Evolutionary conservation across 2,888 invertebrate genomes (phyloP), one percentile per base, ranked within the genome.

Genomic region (Luperina testacea): DNA sequence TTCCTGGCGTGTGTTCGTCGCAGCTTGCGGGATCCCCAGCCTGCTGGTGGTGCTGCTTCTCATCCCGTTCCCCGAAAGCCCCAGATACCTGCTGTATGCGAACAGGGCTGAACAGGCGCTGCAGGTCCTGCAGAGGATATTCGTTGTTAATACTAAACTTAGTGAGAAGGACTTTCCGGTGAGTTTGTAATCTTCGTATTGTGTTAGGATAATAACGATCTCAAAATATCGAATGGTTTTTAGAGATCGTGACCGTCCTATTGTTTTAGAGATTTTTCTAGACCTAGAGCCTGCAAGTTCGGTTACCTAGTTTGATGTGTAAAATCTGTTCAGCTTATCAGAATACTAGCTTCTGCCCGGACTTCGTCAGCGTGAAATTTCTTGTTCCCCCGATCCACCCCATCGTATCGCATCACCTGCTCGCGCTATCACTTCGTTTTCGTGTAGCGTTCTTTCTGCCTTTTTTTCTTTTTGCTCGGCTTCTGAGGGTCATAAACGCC

Each of bases 1-100:
- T 2, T 97, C 98, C 0, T 98, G 98, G 98, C 93, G 98, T 6
- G 96, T 97, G 27, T 98, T 98, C 90, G 97, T 98, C 48, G 97
- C 97, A 0, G 95, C 98, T 2, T 97, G 97, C 83, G 97, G 97
- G 0, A 90, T 97, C 48, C 97, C 97, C 2, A 97, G 97, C 71
- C 92, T 97, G 45, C 87, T 97, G 74, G 97, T 97, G 77, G 95
- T 96, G 63, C 87, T 97, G 67, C 91, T 97, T 15, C 92, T 97
- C 53, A 87, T 95, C n/a, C 97, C 97, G 0, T 95, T 97, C 89
- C 97, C 97, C 0, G 97, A 97, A 93, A 97, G 97, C 38, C 97
- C 97, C 0, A 93, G 97, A 82, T 97, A 97, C 90, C 91, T 97
- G 83, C 94, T 97, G 69, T 92, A 97, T 45, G 97, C 96, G 1